phyloP scores from a whole-genome alignment of 53 echinoderm and acorn worm species.

The Astropecten irregularis region DNA sequence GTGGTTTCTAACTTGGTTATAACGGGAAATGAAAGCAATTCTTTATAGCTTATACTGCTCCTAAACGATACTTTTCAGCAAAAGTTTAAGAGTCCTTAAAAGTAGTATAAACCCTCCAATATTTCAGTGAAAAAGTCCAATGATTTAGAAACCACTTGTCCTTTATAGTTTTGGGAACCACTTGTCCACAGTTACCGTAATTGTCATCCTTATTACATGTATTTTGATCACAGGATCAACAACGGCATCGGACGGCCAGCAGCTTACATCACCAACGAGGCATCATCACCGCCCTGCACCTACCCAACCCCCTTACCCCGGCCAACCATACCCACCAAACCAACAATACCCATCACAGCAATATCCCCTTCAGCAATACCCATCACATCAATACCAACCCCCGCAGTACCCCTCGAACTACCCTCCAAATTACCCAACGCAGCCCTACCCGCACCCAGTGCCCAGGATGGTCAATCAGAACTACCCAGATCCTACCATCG shows the following conservation, averaged over 20 bases:
- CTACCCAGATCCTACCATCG: not conserved
- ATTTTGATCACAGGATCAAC: no score
- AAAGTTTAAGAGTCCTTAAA: no score
- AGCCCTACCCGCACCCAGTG: constrained; percentile 41
- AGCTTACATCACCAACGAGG: not conserved
- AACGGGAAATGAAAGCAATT: no score
- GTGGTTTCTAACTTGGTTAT: no score
- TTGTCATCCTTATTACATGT: no score
- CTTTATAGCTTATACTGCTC: no score
- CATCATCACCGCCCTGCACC: constrained; percentile 7
- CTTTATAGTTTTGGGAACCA: no score
- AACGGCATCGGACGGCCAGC: no score
- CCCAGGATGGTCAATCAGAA: not conserved
- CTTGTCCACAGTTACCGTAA: no score
- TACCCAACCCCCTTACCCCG: not conserved
- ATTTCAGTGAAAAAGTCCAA: not conserved
- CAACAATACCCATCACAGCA: constrained; percentile 7
- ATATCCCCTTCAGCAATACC: constrained; percentile 12
- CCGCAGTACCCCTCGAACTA: constrained; percentile 7
- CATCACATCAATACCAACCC: not conserved
- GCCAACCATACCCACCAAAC: constrained; percentile 7
- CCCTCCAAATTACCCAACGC: constrained; percentile 28
- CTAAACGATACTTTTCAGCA: no score
- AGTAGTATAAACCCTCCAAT: not conserved
- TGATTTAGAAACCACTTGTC: no score